Percentiles rank a stretch among this genome's conserved stretches.
Evolutionary conservation across 1,140 invertebrate species (phyloP).

Genomic region (Ectropis grisescens): DNA sequence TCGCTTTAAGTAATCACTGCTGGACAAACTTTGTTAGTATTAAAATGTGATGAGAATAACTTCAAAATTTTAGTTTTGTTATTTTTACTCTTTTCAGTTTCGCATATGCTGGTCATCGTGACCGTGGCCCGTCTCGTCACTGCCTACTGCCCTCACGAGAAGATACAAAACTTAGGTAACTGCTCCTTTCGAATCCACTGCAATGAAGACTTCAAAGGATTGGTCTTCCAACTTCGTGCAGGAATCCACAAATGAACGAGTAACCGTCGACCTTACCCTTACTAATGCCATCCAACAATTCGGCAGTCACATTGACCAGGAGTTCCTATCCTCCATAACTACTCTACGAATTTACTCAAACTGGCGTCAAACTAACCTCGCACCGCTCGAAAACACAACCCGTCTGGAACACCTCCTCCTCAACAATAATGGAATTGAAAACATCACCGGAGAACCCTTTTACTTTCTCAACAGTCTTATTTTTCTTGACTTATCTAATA

Average conservation of each 20-base stretch:
- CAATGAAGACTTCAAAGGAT: conserved; percentile 16
- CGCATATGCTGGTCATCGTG: conserved; percentile 12
- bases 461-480: conserved; percentile 24
- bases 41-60: too few species aligned
- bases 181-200: conserved; percentile 37
- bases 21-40: too few species aligned
- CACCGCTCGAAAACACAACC: conserved; percentile 31
- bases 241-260: conserved; percentile 33
- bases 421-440: conserved; percentile 22
- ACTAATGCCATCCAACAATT: conserved; percentile 23
- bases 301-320: conserved; percentile 18
- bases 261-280: conserved; percentile 30
- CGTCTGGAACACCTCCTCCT: conserved; percentile 26
- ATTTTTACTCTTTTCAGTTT: too few species aligned
- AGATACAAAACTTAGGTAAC: conserved; percentile 17
- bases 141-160: conserved; percentile 26
- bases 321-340: conserved; percentile 27
- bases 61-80: too few species aligned
- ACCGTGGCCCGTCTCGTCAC: conserved; percentile 11
- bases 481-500: conserved; percentile 33
- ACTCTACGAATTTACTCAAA: conserved; percentile 25
- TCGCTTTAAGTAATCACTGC: too few species aligned
- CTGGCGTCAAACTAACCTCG: conserved; percentile 31
- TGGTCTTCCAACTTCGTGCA: conserved; percentile 27
- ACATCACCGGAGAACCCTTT: conserved; percentile 27